Conservation (phyloP, 2,113 vertebrate genomes). For the Crocuta crocuta region DNA sequence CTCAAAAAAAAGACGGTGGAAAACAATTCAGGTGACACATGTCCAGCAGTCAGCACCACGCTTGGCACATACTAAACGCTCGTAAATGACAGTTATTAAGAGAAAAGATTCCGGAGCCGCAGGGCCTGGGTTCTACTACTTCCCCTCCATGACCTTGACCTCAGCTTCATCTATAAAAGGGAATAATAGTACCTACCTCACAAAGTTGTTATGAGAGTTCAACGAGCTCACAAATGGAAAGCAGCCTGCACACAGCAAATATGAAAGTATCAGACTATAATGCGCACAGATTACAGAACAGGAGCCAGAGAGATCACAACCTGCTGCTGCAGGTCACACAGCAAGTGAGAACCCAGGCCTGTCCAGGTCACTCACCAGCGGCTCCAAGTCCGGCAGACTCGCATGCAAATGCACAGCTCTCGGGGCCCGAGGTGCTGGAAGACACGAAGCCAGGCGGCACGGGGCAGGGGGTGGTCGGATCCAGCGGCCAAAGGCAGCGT, state of each 20-base stretch:
- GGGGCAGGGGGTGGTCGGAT: constrained; percentile 91
- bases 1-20: not conserved
- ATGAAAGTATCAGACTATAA: not conserved
- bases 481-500: constrained; percentile 93
- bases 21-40: not conserved
- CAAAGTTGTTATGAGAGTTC: not conserved
- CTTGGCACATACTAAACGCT: not conserved
- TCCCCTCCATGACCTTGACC: not conserved
- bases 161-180: not conserved
- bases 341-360: not conserved
- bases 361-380: constrained; percentile 90
- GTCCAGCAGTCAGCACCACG: not conserved
- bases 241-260: not conserved
- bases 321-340: not conserved
- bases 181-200: not conserved
- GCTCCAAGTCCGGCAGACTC: constrained; percentile 96
- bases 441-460: constrained; percentile 93
- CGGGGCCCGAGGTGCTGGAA: constrained; percentile 93
- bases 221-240: not conserved
- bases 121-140: not conserved
- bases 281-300: fast-evolving
- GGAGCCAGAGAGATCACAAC: not conserved
- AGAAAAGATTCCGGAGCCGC: not conserved
- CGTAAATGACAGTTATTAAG: not conserved
- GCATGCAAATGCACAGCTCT: constrained; percentile 95